Percentiles rank a stretch among this genome's conserved stretches.
Evolutionary conservation across 2,113 vertebrate species (phyloP).

Genomic region (Bungarus multicinctus): DNA sequence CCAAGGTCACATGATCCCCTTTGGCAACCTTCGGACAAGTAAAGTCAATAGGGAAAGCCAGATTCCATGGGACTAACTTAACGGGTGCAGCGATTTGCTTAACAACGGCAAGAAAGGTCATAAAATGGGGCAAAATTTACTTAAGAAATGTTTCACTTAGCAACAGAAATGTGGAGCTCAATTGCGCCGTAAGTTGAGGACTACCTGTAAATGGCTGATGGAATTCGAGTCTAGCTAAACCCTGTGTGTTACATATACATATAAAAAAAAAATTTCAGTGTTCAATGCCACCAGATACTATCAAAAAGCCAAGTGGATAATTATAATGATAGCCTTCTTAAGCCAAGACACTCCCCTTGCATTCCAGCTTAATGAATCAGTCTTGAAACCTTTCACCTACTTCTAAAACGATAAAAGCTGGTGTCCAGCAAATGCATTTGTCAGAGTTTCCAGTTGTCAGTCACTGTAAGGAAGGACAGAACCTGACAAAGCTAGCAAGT

Average conservation of each 20-base stretch:
- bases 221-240: neutral
- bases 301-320: neutral
- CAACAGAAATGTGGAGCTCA: no score
- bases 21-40: no score
- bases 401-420: neutral
- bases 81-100: no score
- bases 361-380: neutral
- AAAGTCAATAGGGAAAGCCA: no score
- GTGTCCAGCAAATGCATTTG: neutral
- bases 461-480: neutral
- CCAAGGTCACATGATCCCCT: no score
- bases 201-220: neutral
- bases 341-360: neutral
- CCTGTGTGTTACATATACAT: no score
- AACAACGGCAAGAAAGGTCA: no score
- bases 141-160: no score
- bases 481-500: neutral
- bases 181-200: no score
- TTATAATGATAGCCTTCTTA: neutral
- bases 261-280: no score
- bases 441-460: neutral
- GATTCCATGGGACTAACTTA: no score
- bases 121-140: no score
- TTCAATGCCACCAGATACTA: neutral
- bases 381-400: neutral